phyloP scores from a whole-genome alignment of 2,113 vertebrate genomes.

The Sphaerodactylus townsendi region DNA sequence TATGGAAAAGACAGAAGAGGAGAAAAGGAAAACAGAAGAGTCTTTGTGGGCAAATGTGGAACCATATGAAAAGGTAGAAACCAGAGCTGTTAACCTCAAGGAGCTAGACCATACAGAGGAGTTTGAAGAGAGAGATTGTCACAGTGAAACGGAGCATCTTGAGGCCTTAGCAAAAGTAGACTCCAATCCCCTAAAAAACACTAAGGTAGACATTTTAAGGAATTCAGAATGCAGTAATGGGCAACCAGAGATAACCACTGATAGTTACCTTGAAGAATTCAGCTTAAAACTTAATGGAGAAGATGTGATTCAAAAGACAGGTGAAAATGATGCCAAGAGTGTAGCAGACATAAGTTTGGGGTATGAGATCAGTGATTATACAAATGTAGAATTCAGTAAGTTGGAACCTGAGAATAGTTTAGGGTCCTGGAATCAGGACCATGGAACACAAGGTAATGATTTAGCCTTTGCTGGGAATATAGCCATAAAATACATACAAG shows the following conservation, averaged over 20 bases:
- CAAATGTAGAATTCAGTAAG: constrained; percentile 19
- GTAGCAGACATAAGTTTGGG: constrained; percentile 26
- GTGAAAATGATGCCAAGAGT: background rate
- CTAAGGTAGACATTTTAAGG: constrained; percentile 24
- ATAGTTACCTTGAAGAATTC: constrained; percentile 16
- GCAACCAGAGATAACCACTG: constrained; percentile 20
- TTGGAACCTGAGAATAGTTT: constrained; percentile 19
- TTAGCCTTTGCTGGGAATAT: constrained; percentile 34
- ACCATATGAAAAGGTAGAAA: constrained; percentile 74
- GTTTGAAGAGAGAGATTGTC: constrained; percentile 53
- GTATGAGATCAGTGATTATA: constrained; percentile 12
- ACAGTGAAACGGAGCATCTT: constrained; percentile 45
- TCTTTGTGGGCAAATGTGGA: constrained; percentile 67
- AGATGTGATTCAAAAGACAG: constrained; percentile 14
- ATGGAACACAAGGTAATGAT: constrained; percentile 24
- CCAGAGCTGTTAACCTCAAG: constrained; percentile 48
- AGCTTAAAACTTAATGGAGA: constrained; percentile 22
- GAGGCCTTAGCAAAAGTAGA: constrained; percentile 40
- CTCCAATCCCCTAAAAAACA: constrained; percentile 29
- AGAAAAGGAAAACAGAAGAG: constrained; percentile 46
- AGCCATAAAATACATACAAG: constrained; percentile 15
- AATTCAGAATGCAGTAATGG: constrained; percentile 36
- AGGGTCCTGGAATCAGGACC: constrained; percentile 33
- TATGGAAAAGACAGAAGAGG: constrained; percentile 60
- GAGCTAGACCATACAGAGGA: constrained; percentile 61